Conservation (phyloP, 2,888 invertebrate genomes). For the Lordiphosa andalusiaca region DNA sequence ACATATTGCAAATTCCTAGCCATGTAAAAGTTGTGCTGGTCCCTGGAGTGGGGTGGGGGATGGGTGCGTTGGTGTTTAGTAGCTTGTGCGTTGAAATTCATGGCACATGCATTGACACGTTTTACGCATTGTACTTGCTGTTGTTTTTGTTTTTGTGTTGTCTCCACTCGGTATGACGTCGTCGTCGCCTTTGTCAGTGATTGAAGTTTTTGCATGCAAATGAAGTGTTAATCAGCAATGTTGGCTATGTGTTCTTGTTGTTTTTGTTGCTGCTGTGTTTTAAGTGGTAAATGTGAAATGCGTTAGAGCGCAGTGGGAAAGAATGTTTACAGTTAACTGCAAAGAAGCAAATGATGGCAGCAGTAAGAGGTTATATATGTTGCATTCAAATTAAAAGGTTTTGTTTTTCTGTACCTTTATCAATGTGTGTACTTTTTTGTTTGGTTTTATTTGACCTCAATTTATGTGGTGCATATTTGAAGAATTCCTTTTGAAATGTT, state of each 20-base stretch:
- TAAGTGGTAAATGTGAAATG: slow-evolving; percentile 4
- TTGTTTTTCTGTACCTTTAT: no score
- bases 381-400: background rate
- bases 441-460: no score
- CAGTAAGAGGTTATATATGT: no score
- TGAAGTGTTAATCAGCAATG: slow-evolving; percentile 55
- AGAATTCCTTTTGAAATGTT: background rate
- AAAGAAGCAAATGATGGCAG: background rate
- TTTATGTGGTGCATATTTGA: slow-evolving; percentile 1
- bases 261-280: no score
- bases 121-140: slow-evolving; percentile 41
- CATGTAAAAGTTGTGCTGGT: slow-evolving; percentile 12
- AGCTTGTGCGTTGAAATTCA: slow-evolving; percentile 54
- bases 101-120: slow-evolving; percentile 66
- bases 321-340: background rate
- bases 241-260: slow-evolving; percentile 4
- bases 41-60: background rate
- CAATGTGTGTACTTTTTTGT: no score
- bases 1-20: slow-evolving; percentile 14
- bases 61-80: background rate
- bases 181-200: slow-evolving; percentile 32
- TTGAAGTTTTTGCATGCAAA: slow-evolving; percentile 63
- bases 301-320: no score
- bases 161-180: slow-evolving; percentile 4
- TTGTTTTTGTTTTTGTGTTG: slow-evolving; percentile 2